These are phyloP conservation scores for Polyommatus iphigenia DNA, from an alignment of 2,888 invertebrate genomes.

Conservation along the genomic window DNA sequence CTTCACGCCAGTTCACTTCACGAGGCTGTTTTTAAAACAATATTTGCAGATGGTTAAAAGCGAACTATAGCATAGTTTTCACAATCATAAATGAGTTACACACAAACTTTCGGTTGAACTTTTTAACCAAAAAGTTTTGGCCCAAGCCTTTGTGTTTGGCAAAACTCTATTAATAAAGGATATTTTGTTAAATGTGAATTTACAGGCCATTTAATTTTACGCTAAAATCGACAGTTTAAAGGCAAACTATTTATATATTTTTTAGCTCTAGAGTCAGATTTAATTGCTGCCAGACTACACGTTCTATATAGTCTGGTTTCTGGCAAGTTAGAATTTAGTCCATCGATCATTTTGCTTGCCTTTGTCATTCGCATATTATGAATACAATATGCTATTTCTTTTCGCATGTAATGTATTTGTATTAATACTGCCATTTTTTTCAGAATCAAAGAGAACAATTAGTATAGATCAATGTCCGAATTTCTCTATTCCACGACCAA, in stretches of 20 bases:
- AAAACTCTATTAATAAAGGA: constrained; percentile 34
- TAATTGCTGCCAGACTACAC: no score
- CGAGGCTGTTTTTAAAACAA: not conserved
- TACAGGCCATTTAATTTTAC: not conserved
- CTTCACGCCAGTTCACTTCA: not conserved
- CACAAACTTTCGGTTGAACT: constrained; percentile 33
- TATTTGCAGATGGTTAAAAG: constrained; percentile 6
- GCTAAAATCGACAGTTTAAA: not conserved
- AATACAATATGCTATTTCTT: no score
- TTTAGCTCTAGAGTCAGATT: no score
- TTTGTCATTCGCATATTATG: no score
- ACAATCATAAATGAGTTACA: constrained; percentile 23
- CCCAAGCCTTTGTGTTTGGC: constrained; percentile 24
- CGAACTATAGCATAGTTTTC: not conserved
- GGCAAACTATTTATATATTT: not conserved
- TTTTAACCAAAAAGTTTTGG: constrained; percentile 37
- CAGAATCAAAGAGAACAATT: no score
- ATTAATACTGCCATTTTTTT: no score
- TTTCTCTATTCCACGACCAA: no score
- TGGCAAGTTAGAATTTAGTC: no score
- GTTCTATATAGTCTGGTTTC: no score
- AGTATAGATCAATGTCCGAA: no score
- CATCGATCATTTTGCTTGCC: no score
- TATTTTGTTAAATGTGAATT: constrained; percentile 23
- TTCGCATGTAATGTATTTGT: no score